Conservation (phyloP, 2,888 invertebrate genomes). For the Cotesia congregata region DNA sequence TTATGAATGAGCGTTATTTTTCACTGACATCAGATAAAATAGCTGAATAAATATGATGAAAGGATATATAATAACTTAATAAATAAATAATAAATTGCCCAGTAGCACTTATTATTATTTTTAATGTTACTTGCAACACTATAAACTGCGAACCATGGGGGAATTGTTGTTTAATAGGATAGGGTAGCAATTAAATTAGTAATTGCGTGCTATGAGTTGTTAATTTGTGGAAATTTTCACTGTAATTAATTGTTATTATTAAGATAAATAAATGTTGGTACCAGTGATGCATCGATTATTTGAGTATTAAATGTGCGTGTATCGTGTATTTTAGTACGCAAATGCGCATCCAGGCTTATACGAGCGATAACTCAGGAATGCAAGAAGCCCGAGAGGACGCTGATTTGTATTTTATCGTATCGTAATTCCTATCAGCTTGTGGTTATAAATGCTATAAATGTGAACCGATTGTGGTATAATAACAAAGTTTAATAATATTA, state of each 20-base stretch:
- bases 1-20: not conserved
- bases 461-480: constrained; percentile 33
- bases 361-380: constrained; percentile 56
- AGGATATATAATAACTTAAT: not conserved
- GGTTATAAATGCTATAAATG: constrained; percentile 50
- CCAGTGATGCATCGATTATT: not conserved
- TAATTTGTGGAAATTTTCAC: not conserved
- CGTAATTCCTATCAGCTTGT: constrained; percentile 57
- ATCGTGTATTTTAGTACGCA: not conserved
- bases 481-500: not conserved
- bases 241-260: not conserved
- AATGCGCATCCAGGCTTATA: not conserved
- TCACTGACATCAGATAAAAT: constrained; percentile 1
- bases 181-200: not conserved
- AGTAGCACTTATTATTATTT: not conserved
- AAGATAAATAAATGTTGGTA: not conserved
- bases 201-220: not conserved
- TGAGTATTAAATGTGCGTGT: not conserved
- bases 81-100: not conserved
- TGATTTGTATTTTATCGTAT: constrained; percentile 59
- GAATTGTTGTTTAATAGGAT: not conserved
- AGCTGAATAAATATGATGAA: not conserved
- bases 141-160: too few species aligned
- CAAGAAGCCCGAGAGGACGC: constrained; percentile 38
- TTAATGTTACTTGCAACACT: not conserved